Base-by-base conservation (phyloP, 1,140 invertebrate genomes). In the Dendroctonus ponderosae region DNA sequence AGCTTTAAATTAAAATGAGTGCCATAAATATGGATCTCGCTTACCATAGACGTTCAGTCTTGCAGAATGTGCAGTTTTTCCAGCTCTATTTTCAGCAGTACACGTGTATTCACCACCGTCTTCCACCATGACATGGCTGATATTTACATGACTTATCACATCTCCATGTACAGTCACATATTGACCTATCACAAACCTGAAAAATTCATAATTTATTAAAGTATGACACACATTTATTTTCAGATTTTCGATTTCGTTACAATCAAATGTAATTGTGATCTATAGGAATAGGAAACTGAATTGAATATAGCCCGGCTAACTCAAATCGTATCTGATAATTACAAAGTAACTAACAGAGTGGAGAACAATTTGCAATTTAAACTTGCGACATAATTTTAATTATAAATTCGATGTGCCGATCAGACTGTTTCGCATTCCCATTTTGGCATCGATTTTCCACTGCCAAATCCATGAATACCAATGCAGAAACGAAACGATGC, bases 51-150 rank as follows among this genome's bases (percentile, higher is more conserved):
- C 87, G 80, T 94, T 94, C 46, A 95, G 82, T 66, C 91, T 83
- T 9, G 90, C 90, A 12, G 87, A 85, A 81, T 94, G 91, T 8
- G 84, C 83, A 41, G 86, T 85, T 77, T 84, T 84, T 46, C 92
- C 92, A 42, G 91, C 89, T 50, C 88, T 82, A 80, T 94, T 94
- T 74, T 87, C 86, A 0, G 91, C 91, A 2, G 82, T 86, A 77
- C 93, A 96, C 48, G 85, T 85, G 80, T 93, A 94, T 76, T 91
- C 88, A 3, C 93, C 93, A n/a, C 92, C 92, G 76, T 94, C 91
- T 76, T 91, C 87, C 5, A 93, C 88, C 79, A 86, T 85, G 48
- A 93, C 89, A 70, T 88, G 86, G 67, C 88, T 91, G 71, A 95
- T 92, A 80, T 94, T 94, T 66, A 93, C 88, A 79, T 92, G 91